phyloP scores from a whole-genome alignment of 2,113 vertebrate genomes.

The Stegostoma tigrinum region DNA sequence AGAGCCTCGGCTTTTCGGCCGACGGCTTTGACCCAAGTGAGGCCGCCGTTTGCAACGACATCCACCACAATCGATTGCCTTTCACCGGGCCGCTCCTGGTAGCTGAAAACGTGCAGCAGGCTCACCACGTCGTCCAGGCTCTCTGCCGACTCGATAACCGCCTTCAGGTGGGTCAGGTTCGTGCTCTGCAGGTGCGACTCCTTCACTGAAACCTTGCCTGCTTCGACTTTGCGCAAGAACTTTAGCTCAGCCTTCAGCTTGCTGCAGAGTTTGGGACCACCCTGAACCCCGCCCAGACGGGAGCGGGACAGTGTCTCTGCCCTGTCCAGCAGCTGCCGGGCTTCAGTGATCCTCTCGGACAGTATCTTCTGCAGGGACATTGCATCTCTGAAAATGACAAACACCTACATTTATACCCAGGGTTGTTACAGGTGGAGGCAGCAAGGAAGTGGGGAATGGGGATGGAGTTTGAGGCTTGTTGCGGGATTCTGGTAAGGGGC shows the following conservation, averaged over 20 bases:
- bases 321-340: constrained; percentile 72
- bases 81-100: constrained; percentile 61
- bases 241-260: constrained; percentile 84
- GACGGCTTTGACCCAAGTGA: constrained; percentile 92
- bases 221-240: constrained; percentile 79
- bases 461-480: not conserved
- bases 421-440: not conserved
- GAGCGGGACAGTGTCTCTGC: constrained; percentile 66
- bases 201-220: constrained; percentile 73
- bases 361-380: constrained; percentile 76
- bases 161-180: constrained; percentile 85
- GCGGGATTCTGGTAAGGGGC: not conserved
- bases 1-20: constrained; percentile 89
- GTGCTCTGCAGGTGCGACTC: constrained; percentile 91
- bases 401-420: not conserved
- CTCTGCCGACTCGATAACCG: constrained; percentile 77
- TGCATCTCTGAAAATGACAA: constrained; percentile 29
- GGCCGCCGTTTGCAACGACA: constrained; percentile 80
- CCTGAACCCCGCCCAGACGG: constrained; percentile 69
- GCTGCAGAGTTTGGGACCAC: constrained; percentile 76
- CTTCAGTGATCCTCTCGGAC: constrained; percentile 69
- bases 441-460: no score
- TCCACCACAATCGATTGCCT: constrained; percentile 82
- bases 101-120: constrained; percentile 80
- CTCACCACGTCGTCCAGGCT: constrained; percentile 73